Evolutionary conservation across 2,888 invertebrate genomes (phyloP), one percentile per base, ranked within the genome.

Genomic region (Papilio demoleus): DNA sequence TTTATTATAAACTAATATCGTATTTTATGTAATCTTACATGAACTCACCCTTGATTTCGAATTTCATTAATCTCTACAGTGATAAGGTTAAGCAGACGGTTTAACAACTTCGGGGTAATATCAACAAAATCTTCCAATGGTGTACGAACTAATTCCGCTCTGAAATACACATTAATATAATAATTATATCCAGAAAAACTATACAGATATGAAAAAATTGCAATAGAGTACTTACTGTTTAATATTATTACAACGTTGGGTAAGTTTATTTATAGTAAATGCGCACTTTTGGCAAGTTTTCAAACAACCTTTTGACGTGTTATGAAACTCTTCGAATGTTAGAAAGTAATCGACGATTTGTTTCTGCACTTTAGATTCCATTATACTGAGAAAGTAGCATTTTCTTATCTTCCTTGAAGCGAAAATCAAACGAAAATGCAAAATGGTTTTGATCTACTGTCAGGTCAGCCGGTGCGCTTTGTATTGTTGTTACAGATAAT

Each of bases 341-440:
- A 91, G 88, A 83, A 93, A 93, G 78, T 93, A 93, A 76, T 88
- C 91, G 77, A 92, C 82, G 58, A 94, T 82, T 78, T 92, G 87
- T 77, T 92, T 93, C 81, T 94, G 93, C 70, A 93, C 79, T 80
- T 88, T 88, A 68, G 77, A 74, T 86, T 92, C 93, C 92, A 92
- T 92, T 79, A 85, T 88, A 74, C 62, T 67, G 58, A 70, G 60
- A 59, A 65, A 69, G 63, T 42, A 47, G 45, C 77, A 77, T 77
- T 71, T 75, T 70, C 59, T 66, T 67, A 42, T 56, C 22, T 56
- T 56, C 9, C 47, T 12, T 22, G 4, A 47, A 22, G 22, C 12
- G 47, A 47, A 47, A 47, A 47, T 47, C 47, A 47, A 47, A 47
- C 22, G 58, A 19, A 27, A 22, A 38, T 56, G 24, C 31, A 19